A percentile compares a stretch with the other conserved stretches of the same genome.
Conservation (phyloP, 2,888 invertebrate genomes). For the Meteorus cinctellus region DNA sequence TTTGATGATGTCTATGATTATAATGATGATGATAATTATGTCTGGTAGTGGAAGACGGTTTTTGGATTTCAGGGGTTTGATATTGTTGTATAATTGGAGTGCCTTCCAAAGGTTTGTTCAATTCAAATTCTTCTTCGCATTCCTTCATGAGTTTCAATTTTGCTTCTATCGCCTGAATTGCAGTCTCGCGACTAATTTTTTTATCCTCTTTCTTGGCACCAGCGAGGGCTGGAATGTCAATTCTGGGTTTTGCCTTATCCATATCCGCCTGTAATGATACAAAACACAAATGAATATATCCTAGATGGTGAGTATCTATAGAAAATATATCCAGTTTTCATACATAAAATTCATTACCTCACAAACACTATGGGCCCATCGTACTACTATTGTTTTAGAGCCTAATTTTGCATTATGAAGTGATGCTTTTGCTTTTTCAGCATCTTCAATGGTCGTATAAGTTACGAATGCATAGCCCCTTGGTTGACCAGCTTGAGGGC, state of each 20-base stretch:
- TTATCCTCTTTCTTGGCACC: slow-evolving; percentile 77
- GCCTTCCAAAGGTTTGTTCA: slow-evolving; percentile 82
- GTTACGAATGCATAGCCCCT: slow-evolving; percentile 96
- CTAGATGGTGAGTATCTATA: background rate
- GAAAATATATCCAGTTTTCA: background rate
- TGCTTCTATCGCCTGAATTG: slow-evolving; percentile 91
- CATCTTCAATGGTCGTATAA: slow-evolving; percentile 81
- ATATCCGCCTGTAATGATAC: slow-evolving; percentile 79
- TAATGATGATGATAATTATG: slow-evolving; percentile 55
- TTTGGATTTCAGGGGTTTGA: slow-evolving; percentile 74
- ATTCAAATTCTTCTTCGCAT: slow-evolving; percentile 82
- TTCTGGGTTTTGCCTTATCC: slow-evolving; percentile 83
- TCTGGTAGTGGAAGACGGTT: slow-evolving; percentile 69
- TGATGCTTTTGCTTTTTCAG: slow-evolving; percentile 81
- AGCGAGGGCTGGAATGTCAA: slow-evolving; percentile 85
- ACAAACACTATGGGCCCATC: slow-evolving; percentile 85
- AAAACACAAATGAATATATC: background rate
- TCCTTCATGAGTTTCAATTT: slow-evolving; percentile 86
- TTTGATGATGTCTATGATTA: slow-evolving; percentile 63
- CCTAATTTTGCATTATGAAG: slow-evolving; percentile 86
- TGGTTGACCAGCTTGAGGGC: slow-evolving; percentile 90
- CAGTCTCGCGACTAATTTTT: slow-evolving; percentile 83
- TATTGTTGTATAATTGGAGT: slow-evolving; percentile 82
- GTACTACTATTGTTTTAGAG: slow-evolving; percentile 84
- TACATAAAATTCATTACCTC: slow-evolving; percentile 74